Percentiles rank a stretch among this genome's conserved stretches.
These are phyloP conservation scores for Cebidichthys violaceus DNA, from an alignment of 2,113 vertebrate species.

Conservation along the genomic window DNA sequence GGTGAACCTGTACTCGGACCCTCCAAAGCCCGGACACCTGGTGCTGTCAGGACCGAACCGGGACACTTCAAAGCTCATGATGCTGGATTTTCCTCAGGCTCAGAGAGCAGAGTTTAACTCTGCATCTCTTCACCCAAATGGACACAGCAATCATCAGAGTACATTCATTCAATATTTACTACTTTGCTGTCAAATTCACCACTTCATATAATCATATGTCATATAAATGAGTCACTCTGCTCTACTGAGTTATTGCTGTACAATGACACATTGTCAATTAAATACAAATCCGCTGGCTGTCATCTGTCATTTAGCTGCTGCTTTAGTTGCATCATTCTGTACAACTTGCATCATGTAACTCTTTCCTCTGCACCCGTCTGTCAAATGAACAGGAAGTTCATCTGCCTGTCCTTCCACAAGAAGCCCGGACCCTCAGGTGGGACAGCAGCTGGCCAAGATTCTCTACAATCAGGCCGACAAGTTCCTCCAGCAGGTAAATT, in stretches of 20 bases:
- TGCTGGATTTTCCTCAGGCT: conserved; percentile 85
- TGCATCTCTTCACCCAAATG: background rate
- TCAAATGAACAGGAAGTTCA: conserved; percentile 44
- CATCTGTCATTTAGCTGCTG: background rate
- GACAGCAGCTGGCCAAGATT: conserved; percentile 45
- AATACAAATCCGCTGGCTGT: background rate
- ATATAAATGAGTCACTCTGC: background rate
- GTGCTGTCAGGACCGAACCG: conserved; percentile 67
- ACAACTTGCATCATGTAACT: background rate
- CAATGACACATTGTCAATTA: background rate
- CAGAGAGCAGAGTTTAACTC: conserved; percentile 72
- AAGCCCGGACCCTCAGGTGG: conserved; percentile 26
- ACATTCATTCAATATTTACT: background rate
- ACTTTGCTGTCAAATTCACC: background rate
- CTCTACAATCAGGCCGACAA: conserved; percentile 79
- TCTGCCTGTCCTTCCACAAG: conserved; percentile 15
- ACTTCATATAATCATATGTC: background rate
- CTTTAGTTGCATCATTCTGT: background rate
- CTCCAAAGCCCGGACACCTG: conserved; percentile 77
- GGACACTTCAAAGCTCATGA: conserved; percentile 79
- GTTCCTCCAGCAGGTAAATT: conserved; percentile 85
- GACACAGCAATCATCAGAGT: conserved; percentile 60
- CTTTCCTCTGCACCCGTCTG: conserved; percentile 7
- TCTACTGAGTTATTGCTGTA: background rate
- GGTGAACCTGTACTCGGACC: conserved; percentile 89